Evolutionary conservation across 2,888 invertebrate genomes (phyloP), one percentile per base, ranked within the genome.

Genomic region (Mermis nigrescens): DNA sequence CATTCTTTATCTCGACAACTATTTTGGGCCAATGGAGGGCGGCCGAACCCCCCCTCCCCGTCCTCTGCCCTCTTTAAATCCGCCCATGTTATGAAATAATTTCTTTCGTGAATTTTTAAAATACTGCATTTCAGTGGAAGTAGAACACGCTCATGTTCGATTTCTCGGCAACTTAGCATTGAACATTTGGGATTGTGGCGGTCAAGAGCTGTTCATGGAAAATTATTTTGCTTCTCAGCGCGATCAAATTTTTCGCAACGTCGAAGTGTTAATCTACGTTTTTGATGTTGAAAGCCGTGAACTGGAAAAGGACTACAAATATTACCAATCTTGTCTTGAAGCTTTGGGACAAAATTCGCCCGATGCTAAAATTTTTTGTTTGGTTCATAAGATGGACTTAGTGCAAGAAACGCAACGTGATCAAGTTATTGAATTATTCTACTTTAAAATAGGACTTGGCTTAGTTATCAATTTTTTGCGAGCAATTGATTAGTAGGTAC

Each of bases 191-290:
- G 98, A 98, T 72, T 98, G 98, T 70, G 98, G 98, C 46, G 98
- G 95, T 0, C 98, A 98, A 74, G 98, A 99, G 74, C 92, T 94
- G 0, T 98, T 98, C 74, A 98, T 98, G 98, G 95, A 98, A 73
- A 95, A 94, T 75, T 98, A 98, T 75, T 92, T 98, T 76, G 88
- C 88, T 1, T 91, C 91, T 58, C 98, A 99, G 72, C 79, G 92
- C 63, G 95, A 98, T 74, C 98, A 94, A 72, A 98, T 98, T 62
- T 99, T 98, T 75, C 81, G 92, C 53, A 95, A 95, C 79, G 98
- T 98, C 3, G 71, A 69, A 63, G 94, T 95, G 1, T 79, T 98
- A 48, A 99, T 98, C 68, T 99, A 98, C 75, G 98, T 98, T 15
- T 98, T 98, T 76, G 98, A 98, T 76, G 95, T 98, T 53, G 95